Percentiles rank a stretch among this genome's conserved stretches.
phyloP scores from a whole-genome alignment of 2,797 vertebrate species.

The Lepus townsendii region DNA sequence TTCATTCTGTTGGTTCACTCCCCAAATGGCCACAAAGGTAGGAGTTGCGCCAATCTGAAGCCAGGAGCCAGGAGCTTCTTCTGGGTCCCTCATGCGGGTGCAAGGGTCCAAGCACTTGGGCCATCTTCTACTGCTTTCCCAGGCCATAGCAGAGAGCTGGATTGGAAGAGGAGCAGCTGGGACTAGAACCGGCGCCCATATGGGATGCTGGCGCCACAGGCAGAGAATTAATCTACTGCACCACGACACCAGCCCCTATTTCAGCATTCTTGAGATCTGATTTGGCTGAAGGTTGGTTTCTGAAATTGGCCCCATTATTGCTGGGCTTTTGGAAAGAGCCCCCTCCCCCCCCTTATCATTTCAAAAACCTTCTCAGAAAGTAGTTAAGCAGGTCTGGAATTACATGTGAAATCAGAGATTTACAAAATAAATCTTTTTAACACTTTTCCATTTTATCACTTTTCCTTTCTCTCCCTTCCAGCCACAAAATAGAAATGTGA shows the following conservation, averaged over 20 bases:
- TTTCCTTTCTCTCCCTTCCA: conserved; percentile 8
- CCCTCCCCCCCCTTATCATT: background rate
- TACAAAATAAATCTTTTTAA: background rate
- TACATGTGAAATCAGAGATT: conserved; percentile 39
- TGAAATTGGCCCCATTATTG: background rate
- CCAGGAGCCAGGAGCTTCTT: no score
- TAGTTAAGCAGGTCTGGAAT: conserved; percentile 31
- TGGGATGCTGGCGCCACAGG: no score
- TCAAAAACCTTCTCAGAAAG: conserved; percentile 30
- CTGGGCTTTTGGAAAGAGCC: background rate
- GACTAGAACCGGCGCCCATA: no score
- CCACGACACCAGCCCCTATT: background rate
- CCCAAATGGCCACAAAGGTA: no score
- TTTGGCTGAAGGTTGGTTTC: background rate
- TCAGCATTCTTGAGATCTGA: background rate
- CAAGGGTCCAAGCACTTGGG: no score
- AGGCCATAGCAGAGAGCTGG: no score
- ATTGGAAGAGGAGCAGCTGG: no score
- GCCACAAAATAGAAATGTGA: conserved; percentile 43
- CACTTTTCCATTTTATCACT: background rate
- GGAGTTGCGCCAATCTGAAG: no score
- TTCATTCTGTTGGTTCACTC: no score
- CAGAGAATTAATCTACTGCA: no score
- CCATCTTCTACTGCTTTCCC: no score
- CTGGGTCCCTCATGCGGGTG: no score